Percentiles rank a stretch among this genome's conserved stretches.
These are phyloP conservation scores for Drosophila punjabiensis DNA, from an alignment of 1,140 invertebrate genomes.

Conservation along the genomic window DNA sequence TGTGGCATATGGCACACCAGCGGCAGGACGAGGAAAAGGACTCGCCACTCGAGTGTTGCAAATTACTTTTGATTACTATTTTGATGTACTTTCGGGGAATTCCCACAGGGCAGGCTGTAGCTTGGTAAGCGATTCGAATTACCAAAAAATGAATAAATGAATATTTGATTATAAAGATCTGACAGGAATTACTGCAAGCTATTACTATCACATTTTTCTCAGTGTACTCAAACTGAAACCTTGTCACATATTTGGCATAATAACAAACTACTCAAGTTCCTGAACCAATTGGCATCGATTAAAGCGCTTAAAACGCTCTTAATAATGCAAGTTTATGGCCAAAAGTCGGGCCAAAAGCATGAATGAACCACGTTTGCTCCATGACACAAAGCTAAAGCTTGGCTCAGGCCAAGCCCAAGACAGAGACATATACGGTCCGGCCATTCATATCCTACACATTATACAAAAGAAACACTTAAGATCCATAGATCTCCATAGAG, in stretches of 20 bases:
- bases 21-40: slow-evolving; percentile 2
- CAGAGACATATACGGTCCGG: slow-evolving; percentile 44
- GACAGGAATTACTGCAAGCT: not conserved
- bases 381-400: slow-evolving; percentile 9
- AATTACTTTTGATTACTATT: slow-evolving; percentile 83
- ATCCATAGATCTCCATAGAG: slow-evolving; percentile 9
- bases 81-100: slow-evolving; percentile 73
- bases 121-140: slow-evolving; percentile 78
- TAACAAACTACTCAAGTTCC: not conserved
- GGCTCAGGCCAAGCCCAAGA: slow-evolving; percentile 25
- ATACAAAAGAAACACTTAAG: slow-evolving; percentile 72
- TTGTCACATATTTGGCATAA: not conserved
- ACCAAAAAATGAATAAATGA: slow-evolving; percentile 54
- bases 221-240: not conserved
- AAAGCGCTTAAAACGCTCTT: slow-evolving; percentile 28
- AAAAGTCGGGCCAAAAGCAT: slow-evolving; percentile 25
- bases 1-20: slow-evolving; percentile 31
- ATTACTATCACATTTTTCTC: not conserved
- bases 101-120: slow-evolving; percentile 56
- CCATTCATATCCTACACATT: slow-evolving; percentile 67
- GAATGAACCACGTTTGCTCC: slow-evolving; percentile 40
- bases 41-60: slow-evolving; percentile 49
- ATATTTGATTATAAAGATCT: slow-evolving; percentile 54
- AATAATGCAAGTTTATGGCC: slow-evolving; percentile 45
- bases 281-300: slow-evolving; percentile 11